A percentile compares a stretch with the other conserved stretches of the same genome.
Evolutionary conservation across 1,140 invertebrate species (phyloP).

Genomic region (Pseudomyrmex concolor): DNA sequence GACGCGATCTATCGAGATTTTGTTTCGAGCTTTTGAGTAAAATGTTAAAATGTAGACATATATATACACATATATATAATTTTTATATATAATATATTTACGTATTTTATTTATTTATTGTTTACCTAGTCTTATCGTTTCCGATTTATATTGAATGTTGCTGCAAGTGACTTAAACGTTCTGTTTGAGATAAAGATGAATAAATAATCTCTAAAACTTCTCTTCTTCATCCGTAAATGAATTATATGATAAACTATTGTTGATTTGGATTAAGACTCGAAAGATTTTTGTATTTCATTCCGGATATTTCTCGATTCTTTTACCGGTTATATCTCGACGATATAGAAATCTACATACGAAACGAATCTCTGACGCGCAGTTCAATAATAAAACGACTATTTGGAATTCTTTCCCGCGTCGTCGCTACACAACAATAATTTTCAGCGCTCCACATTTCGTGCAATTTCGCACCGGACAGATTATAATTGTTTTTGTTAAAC

Average conservation of each 20-base stretch:
- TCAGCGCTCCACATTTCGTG: neutral
- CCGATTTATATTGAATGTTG: slow-evolving; percentile 10
- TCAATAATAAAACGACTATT: neutral
- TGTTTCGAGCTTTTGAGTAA: neutral
- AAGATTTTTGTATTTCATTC: neutral
- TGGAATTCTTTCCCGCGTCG: neutral
- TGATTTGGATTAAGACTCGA: neutral
- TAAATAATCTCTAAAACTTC: no score
- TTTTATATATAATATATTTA: neutral
- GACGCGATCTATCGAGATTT: neutral
- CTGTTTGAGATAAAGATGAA: no score
- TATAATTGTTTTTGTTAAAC: slow-evolving; percentile 16
- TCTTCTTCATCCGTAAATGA: no score
- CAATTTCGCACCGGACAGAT: neutral
- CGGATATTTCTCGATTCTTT: neutral
- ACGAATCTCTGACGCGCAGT: neutral
- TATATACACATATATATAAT: no score
- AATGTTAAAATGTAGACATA: no score
- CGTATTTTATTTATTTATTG: neutral
- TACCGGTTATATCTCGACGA: neutral
- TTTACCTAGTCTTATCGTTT: neutral
- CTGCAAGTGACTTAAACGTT: no score
- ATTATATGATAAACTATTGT: neutral
- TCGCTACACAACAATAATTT: slow-evolving; percentile 2
- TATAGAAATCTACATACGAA: neutral